Percentiles rank a stretch among this genome's conserved stretches.
phyloP scores from a whole-genome alignment of 2,888 invertebrate species.

The Lysandra bellargus region DNA sequence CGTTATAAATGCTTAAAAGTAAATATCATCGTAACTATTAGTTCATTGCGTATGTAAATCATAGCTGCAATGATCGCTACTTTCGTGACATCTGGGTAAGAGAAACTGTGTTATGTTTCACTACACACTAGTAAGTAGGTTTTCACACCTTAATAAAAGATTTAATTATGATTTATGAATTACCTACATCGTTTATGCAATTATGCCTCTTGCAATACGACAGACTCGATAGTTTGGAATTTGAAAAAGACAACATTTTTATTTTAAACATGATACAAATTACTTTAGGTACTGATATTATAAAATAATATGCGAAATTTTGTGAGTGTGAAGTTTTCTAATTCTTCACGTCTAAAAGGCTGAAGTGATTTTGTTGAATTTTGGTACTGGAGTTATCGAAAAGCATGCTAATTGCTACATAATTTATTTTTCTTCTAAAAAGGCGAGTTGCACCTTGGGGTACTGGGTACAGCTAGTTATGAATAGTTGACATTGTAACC shows the following conservation, averaged over 20 bases:
- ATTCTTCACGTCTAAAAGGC: too few species aligned
- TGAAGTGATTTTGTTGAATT: too few species aligned
- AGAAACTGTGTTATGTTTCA: conserved; percentile 22
- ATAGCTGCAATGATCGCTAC: background rate
- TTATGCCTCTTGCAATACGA: background rate
- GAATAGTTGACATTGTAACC: too few species aligned
- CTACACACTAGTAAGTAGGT: background rate
- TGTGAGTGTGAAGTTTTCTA: too few species aligned
- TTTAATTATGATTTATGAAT: background rate
- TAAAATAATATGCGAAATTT: too few species aligned
- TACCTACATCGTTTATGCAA: background rate
- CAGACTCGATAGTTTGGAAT: background rate
- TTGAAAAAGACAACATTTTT: background rate
- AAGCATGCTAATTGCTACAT: too few species aligned
- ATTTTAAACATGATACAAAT: too few species aligned
- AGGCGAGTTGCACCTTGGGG: too few species aligned
- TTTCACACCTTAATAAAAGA: conserved; percentile 5
- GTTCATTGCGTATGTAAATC: conserved; percentile 15
- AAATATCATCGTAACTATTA: background rate
- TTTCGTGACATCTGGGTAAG: conserved; percentile 14
- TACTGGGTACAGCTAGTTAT: too few species aligned
- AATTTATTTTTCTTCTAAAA: too few species aligned
- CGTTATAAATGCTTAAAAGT: background rate
- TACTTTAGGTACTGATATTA: too few species aligned
- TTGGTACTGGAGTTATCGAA: too few species aligned